Conservation (phyloP, 1,140 invertebrate species). For the Drosophila punjabiensis region DNA sequence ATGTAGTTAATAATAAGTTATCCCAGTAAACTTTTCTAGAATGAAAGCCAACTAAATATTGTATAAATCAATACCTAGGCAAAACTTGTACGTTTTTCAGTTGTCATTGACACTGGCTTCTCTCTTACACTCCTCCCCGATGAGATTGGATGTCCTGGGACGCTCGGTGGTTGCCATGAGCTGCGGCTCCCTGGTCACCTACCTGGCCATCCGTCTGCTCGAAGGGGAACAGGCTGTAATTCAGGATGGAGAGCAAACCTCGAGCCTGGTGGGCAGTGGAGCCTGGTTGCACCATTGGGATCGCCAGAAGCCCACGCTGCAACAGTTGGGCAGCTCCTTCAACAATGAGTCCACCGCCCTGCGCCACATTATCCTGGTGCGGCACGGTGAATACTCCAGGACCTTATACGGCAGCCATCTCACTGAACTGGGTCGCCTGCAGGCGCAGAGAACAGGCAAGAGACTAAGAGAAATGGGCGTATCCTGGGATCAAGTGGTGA, state of each 20-base stretch:
- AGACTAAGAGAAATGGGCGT: conserved; percentile 90
- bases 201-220: conserved; percentile 37
- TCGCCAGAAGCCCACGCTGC: conserved; percentile 87
- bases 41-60: neutral
- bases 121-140: neutral
- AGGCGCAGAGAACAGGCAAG: conserved; percentile 93
- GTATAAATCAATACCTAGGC: neutral
- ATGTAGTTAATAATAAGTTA: neutral
- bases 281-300: conserved; percentile 96
- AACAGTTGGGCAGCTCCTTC: conserved; percentile 14
- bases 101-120: neutral
- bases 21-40: neutral
- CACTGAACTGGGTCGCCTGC: conserved; percentile 93
- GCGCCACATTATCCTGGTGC: conserved; percentile 94
- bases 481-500: conserved; percentile 91
- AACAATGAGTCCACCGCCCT: conserved; percentile 89
- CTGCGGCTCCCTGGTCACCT: conserved; percentile 57
- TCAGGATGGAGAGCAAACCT: neutral
- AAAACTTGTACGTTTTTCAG: neutral
- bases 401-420: conserved; percentile 91
- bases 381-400: conserved; percentile 97
- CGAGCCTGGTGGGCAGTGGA: conserved; percentile 50
- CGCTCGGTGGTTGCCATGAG: conserved; percentile 45
- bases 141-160: conserved; percentile 41
- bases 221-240: conserved; percentile 4